Percentiles rank a stretch among this genome's conserved stretches.
These are phyloP conservation scores for Pseudanteris insignis DNA, from an alignment of 2,888 invertebrate genomes.

Conservation along the genomic window DNA sequence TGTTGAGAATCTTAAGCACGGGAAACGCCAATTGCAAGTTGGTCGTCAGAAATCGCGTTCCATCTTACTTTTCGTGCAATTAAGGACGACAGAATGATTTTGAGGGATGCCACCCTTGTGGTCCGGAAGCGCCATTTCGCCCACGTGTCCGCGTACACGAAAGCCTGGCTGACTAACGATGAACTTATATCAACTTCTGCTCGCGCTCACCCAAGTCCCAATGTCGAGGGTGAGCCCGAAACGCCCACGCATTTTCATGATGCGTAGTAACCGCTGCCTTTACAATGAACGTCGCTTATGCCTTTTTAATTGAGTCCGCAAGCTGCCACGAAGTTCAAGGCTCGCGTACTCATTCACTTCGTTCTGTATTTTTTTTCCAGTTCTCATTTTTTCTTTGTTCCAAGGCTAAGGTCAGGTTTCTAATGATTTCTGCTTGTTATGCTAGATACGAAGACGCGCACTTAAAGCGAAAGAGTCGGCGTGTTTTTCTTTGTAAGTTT, in stretches of 20 bases:
- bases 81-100: slow-evolving; percentile 14
- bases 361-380: slow-evolving; percentile 27
- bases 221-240: slow-evolving; percentile 9
- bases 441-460: slow-evolving; percentile 12
- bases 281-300: slow-evolving; percentile 10
- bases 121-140: slow-evolving; percentile 31
- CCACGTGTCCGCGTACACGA: slow-evolving; percentile 27
- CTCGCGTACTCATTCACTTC: too few species aligned
- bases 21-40: slow-evolving; percentile 17
- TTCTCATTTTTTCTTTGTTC: slow-evolving; percentile 3
- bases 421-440: slow-evolving; percentile 19
- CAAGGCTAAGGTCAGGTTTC: slow-evolving; percentile 37
- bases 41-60: slow-evolving; percentile 14
- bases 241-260: slow-evolving; percentile 11
- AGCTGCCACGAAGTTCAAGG: slow-evolving; percentile 27
- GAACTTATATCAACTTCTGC: slow-evolving; percentile 38
- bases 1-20: slow-evolving; percentile 5
- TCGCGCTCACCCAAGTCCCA: slow-evolving; percentile 14
- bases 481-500: neutral
- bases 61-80: slow-evolving; percentile 37
- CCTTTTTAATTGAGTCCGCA: slow-evolving; percentile 46
- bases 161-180: slow-evolving; percentile 21
- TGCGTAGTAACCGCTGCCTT: slow-evolving; percentile 7
- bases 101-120: slow-evolving; percentile 24
- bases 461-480: neutral